Evolutionary conservation across 2,888 invertebrate genomes (phyloP), one percentile per base, ranked within the genome.

Genomic region (Thera britannica): DNA sequence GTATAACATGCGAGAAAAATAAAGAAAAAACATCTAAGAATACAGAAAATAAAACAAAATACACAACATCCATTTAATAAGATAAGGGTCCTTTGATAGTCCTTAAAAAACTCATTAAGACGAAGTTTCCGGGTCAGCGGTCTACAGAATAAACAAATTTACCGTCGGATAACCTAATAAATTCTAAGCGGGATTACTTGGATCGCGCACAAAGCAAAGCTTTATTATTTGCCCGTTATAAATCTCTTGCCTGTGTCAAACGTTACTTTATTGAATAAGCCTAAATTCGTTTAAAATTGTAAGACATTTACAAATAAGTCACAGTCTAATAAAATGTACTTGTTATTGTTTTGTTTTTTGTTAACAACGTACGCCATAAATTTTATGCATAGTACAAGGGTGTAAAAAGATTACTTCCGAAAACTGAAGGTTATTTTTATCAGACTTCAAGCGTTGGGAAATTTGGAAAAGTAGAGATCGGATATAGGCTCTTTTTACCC

Each of bases 131-230:
- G 90, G 90, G 89, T 92, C 88, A 88, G 84, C 80, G 84, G 85
- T 83, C 84, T 85, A 87, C 85, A 85, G 87, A 90, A 90, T 89
- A 88, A 83, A 90, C 90, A 86, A 90, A 93, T 93, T 92, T 92
- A 93, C 90, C 84, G 90, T 87, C 82, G 85, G 86, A 83, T 87
- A 84, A 87, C 89, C 89, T 90, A 92, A 92, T 93, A 93, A 93
- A 93, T 93, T 93, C 88, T 82, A 87, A 90, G 88, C 87, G 82
- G 92, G 92, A 92, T 93, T 92, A 93, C 88, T 84, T 83, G 86
- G 88, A 85, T 83, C 86, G 84, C 81, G 86, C 87, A 89, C 89
- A 87, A 87, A 89, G 89, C 86, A 86, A 87, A 87, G 89, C 90
- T 89, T 90, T 91, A 90, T 90, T 90, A 92, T 91, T 90, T 90